phyloP scores from a whole-genome alignment of 2,113 vertebrate species.

The Myrmecophaga tridactyla region DNA sequence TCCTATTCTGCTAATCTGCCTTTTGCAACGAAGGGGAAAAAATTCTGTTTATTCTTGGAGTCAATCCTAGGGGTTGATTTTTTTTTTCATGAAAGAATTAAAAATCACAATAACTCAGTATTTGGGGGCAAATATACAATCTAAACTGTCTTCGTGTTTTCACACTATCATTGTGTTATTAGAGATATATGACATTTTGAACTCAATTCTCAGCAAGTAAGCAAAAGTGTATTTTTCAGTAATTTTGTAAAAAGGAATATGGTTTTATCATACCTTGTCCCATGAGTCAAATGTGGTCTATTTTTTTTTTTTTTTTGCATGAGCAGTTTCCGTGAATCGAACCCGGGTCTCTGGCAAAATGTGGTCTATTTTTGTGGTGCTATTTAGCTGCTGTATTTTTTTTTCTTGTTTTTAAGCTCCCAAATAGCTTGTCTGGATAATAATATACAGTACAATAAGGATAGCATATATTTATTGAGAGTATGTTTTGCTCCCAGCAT shows the following conservation, averaged over 20 bases:
- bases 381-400: not conserved
- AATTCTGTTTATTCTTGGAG: constrained; percentile 26
- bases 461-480: not conserved
- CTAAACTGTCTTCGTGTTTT: not conserved
- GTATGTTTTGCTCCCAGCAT: not conserved
- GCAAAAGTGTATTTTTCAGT: constrained; percentile 28
- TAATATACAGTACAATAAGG: not conserved
- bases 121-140: not conserved
- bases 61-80: not conserved
- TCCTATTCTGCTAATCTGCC: not conserved
- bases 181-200: constrained; percentile 4
- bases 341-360: too few relatives aligned
- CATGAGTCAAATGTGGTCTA: not conserved
- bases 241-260: constrained; percentile 13
- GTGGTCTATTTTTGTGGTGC: constrained; percentile 1
- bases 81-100: not conserved
- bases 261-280: not conserved
- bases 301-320: too few relatives aligned
- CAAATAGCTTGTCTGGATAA: not conserved
- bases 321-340: too few relatives aligned
- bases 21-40: not conserved
- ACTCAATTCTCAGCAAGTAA: constrained; percentile 39
- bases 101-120: not conserved
- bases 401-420: not conserved
- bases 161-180: not conserved